Evolutionary conservation across 2,888 invertebrate genomes (phyloP).

Genomic region (Chrysodeixis includens): DNA sequence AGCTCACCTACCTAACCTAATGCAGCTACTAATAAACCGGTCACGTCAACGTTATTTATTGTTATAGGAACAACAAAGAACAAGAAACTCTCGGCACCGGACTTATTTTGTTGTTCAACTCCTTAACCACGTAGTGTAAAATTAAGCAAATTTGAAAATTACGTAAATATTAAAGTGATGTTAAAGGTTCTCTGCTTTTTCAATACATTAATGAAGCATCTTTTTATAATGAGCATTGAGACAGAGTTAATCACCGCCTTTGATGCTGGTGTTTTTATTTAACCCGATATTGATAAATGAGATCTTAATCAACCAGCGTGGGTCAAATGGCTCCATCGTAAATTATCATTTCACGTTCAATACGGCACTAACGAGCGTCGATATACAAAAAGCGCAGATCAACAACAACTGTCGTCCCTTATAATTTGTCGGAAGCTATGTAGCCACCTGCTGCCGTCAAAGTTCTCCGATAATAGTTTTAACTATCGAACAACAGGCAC

Average conservation of each 20-base stretch:
- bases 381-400: slow-evolving; percentile 8
- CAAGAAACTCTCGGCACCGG: slow-evolving; percentile 73
- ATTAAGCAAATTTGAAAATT: slow-evolving; percentile 24
- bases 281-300: not conserved
- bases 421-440: slow-evolving; percentile 3
- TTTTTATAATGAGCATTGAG: not conserved
- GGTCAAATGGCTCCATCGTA: not conserved
- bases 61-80: slow-evolving; percentile 81
- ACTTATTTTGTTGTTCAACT: slow-evolving; percentile 73
- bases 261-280: not conserved
- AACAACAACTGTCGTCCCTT: slow-evolving; percentile 7
- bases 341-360: slow-evolving; percentile 7
- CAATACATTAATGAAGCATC: not conserved
- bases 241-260: not conserved
- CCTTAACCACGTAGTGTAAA: slow-evolving; percentile 62
- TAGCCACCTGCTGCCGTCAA: slow-evolving; percentile 3
- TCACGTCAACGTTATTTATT: slow-evolving; percentile 87
- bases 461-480: slow-evolving; percentile 3
- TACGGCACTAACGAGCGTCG: slow-evolving; percentile 6
- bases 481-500: slow-evolving; percentile 5
- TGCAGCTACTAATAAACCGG: slow-evolving; percentile 85
- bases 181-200: not conserved
- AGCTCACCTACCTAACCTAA: slow-evolving; percentile 75
- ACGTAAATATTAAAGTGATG: not conserved
- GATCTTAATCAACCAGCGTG: not conserved